Percentiles rank a stretch among this genome's conserved stretches.
Conservation (phyloP, 2,113 vertebrate species). For the Lates calcarifer region DNA sequence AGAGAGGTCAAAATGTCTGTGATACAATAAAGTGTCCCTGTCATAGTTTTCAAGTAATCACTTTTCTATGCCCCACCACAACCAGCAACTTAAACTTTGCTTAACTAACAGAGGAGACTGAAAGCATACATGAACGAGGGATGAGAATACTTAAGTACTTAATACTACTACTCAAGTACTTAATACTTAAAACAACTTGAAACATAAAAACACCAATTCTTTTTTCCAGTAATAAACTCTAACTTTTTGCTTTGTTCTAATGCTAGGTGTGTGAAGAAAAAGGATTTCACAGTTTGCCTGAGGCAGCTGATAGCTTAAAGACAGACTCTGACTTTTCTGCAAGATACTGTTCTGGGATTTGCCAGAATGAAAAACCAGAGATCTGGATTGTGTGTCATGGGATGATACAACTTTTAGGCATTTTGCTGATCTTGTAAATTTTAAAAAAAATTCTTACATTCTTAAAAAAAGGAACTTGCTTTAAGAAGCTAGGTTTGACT, state of each 20-base stretch:
- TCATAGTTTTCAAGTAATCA: background rate
- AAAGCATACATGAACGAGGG: background rate
- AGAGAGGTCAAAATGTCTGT: background rate
- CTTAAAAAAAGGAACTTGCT: background rate
- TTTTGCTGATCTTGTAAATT: conserved; percentile 32
- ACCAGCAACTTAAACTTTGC: too few species aligned
- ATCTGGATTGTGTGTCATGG: conserved; percentile 28
- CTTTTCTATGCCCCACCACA: background rate
- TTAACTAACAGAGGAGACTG: background rate
- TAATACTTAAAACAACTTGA: too few species aligned
- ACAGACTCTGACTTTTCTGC: conserved; percentile 9
- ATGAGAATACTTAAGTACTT: background rate
- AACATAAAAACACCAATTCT: background rate
- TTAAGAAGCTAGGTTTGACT: conserved; percentile 22
- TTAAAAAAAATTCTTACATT: background rate
- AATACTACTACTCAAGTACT: background rate
- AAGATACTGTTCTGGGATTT: conserved; percentile 23
- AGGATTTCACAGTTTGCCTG: conserved; percentile 14
- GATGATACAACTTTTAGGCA: background rate
- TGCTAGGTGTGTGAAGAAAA: background rate
- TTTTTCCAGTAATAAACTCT: background rate
- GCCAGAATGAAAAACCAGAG: conserved; percentile 2
- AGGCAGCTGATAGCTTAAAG: conserved; percentile 21
- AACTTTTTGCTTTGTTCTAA: background rate
- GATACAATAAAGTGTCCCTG: background rate